Evolutionary conservation across 1,140 invertebrate species (phyloP).

Genomic region (Lucilia cuprina): DNA sequence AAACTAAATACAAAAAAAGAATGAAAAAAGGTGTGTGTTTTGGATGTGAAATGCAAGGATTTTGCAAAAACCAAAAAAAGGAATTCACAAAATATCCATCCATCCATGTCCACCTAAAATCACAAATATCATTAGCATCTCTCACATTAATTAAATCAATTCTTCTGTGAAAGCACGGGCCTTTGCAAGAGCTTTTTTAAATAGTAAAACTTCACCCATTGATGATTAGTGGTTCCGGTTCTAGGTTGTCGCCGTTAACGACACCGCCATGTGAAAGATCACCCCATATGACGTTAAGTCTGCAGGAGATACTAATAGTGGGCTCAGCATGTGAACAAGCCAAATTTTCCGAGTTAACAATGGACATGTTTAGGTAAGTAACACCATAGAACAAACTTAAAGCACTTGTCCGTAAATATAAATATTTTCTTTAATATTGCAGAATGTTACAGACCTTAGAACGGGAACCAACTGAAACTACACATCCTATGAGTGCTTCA

Average conservation of each 20-base stretch:
- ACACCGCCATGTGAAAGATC: constrained; percentile 88
- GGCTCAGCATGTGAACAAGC: constrained; percentile 94
- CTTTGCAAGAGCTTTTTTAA: constrained; percentile 48
- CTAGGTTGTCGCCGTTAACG: constrained; percentile 81
- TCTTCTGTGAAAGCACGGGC: constrained; percentile 64
- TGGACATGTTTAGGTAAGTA: constrained; percentile 88
- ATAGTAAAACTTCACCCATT: constrained; percentile 60
- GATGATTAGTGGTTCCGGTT: constrained; percentile 63
- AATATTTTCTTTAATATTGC: not conserved
- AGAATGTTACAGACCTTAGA: constrained; percentile 94
- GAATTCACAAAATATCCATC: not conserved
- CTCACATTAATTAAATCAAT: constrained; percentile 52
- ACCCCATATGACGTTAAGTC: constrained; percentile 81
- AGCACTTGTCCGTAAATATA: not conserved
- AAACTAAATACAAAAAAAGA: constrained; percentile 29
- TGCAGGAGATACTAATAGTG: constrained; percentile 95
- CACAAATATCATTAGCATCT: constrained; percentile 37
- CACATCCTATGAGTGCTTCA: constrained; percentile 55
- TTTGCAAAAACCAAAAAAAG: constrained; percentile 31
- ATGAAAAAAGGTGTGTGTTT: constrained; percentile 5
- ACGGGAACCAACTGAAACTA: constrained; percentile 85
- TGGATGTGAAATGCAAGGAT: constrained; percentile 4
- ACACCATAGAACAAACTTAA: not conserved
- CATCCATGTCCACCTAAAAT: not conserved
- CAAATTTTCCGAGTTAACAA: constrained; percentile 96